Evolutionary conservation across 1,140 invertebrate genomes (phyloP).

Genomic region (Eumeta japonica): DNA sequence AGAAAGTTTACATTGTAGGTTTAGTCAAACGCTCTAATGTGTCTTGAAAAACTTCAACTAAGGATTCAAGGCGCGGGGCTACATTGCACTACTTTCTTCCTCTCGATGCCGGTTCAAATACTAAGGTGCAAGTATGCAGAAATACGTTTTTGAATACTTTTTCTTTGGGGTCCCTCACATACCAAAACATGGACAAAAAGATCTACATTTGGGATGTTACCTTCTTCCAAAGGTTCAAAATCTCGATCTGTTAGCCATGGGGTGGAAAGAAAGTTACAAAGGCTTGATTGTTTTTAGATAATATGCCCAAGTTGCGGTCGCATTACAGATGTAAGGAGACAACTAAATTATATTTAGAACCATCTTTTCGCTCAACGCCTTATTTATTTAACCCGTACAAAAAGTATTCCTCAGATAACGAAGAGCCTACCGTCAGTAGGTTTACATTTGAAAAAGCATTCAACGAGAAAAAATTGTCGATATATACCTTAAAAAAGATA

Average conservation of each 20-base stretch:
- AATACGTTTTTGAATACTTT: too few relatives aligned
- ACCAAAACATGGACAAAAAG: slow-evolving; percentile 7
- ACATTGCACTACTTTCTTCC: slow-evolving; percentile 7
- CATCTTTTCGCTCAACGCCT: slow-evolving; percentile 1
- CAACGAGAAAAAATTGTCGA: slow-evolving; percentile 10
- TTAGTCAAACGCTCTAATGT: slow-evolving; percentile 2
- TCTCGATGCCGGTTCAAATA: not conserved
- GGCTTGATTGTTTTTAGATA: slow-evolving; percentile 1
- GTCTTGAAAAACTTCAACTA: slow-evolving; percentile 1
- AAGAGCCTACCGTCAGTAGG: slow-evolving; percentile 4
- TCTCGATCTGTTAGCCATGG: not conserved
- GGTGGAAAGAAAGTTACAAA: not conserved
- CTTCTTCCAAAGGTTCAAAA: slow-evolving; percentile 3
- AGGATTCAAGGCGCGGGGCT: not conserved
- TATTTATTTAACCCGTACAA: slow-evolving; percentile 10
- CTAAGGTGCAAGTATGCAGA: slow-evolving; percentile 8
- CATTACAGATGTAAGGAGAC: slow-evolving; percentile 9
- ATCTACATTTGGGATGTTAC: not conserved
- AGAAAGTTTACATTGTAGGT: slow-evolving; percentile 6
- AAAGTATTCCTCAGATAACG: slow-evolving; percentile 7
- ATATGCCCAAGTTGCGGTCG: slow-evolving; percentile 9
- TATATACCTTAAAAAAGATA: slow-evolving; percentile 17
- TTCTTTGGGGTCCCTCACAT: slow-evolving; percentile 5
- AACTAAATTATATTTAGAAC: slow-evolving; percentile 7
- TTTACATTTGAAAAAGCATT: slow-evolving; percentile 12